These are phyloP conservation scores for Acropternis orthonyx DNA, from an alignment of 2,797 vertebrate genomes.

Conservation along the genomic window DNA sequence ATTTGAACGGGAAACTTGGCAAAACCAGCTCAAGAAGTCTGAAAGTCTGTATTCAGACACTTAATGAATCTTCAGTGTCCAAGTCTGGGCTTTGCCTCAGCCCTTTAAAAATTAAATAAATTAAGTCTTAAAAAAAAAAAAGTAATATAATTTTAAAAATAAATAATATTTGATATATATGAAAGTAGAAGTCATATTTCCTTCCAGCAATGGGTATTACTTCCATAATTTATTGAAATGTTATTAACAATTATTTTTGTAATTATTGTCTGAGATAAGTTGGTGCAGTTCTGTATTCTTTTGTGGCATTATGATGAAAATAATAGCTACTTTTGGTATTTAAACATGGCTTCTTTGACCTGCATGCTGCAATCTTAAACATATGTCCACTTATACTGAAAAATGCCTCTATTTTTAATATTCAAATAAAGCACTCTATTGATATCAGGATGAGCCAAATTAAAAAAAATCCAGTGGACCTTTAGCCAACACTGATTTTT, in stretches of 20 bases:
- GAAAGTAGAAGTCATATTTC: background rate
- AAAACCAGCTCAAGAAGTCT: background rate
- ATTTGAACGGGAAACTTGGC: background rate
- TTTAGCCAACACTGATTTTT: background rate
- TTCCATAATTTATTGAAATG: background rate
- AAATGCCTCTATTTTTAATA: background rate
- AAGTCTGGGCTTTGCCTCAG: background rate
- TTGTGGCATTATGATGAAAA: background rate
- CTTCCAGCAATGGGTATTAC: background rate
- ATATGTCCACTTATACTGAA: background rate
- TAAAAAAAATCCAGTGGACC: background rate
- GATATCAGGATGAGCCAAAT: background rate
- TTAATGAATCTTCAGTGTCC: background rate
- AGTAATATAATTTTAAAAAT: too few relatives aligned
- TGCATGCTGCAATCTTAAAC: background rate
- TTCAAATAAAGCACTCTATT: background rate
- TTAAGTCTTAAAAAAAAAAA: background rate
- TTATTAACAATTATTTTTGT: background rate
- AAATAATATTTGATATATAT: background rate
- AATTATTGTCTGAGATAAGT: background rate
- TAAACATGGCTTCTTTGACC: background rate
- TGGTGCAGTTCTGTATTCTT: background rate
- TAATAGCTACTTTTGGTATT: background rate
- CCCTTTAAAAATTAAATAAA: background rate
- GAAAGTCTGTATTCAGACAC: background rate